Evolutionary conservation across 2,888 invertebrate species (phyloP), one percentile per base, ranked within the genome.

Genomic region (Panzeria rudis): DNA sequence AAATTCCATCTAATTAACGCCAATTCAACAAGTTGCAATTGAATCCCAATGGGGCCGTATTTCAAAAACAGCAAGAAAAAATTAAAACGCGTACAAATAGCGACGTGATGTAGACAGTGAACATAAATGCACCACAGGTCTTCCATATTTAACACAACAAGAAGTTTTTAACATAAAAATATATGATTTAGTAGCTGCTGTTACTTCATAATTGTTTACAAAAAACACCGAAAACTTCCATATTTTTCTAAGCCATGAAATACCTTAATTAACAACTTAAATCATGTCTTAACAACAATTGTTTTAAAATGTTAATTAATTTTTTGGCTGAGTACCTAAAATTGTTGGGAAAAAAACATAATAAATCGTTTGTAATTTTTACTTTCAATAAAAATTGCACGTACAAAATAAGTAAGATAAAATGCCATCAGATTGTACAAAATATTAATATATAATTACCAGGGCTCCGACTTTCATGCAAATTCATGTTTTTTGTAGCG

Each of bases 1-100:
- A 56, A 77, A 81, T 73, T 81, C 72, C 77, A 78, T 84, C 81
- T 84, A 81, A 84, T 81, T 84, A 84, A 56, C 62, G 84, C 81
- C 81, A 78, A 78, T 81, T 81, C 73, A 84, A 81, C 81, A 84
- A 81, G 72, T 78, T 84, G 77, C 73, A 81, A 73, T 73, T 77
- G 81, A 81, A 56, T 81, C 81, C 77, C 73, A 81, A 71, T 81
- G 81, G 84, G 56, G 56, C 73, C 41, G 15, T 38, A 72, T 66
- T 64, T 41, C 41, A 50, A 50, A 17, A 50, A 17, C 13, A 13
- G 3, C 62, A 78, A 78, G 56, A 35, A n/a, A 73, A 56, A 38
- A 73, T 64, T 23, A 38, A 38, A 76, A 56, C 38, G 25, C 47
- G 59, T 44, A 54, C 61, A 78, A 73, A 61, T 68, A 66, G 8